Base-by-base conservation (phyloP, 2,888 invertebrate genomes). In the Pristionchus exspectatus region DNA sequence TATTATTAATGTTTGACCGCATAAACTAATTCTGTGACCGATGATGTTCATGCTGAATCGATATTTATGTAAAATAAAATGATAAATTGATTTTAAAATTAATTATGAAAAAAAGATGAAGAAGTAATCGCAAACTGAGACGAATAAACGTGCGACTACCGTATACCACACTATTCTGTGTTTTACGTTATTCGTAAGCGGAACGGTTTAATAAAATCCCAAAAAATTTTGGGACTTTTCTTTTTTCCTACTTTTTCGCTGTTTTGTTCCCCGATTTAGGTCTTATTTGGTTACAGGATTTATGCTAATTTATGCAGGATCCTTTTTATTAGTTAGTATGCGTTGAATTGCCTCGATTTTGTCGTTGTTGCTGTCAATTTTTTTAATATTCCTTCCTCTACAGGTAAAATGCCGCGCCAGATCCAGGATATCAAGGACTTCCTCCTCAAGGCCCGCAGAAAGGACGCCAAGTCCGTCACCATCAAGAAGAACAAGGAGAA, bases 381-480 rank as follows among this genome's bases (percentile, higher is more conserved):
- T 59, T 5, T 30, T 1, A 16, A 30, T 24, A 10, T 56, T 59
- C 59, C 30, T 33, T 24, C 16, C 30, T 56, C 54, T 38, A 38
- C 56, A 56, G 87, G 56, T 88, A 89, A 89, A 83, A 95, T 95
- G 99, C 99, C 99, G 93, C 97, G 98, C 95, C 98, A 99, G 97
- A 98, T 99, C 93, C 98, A 97, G 96, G 99, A 99, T 96, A 99
- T 99, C 95, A 99, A 99, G 96, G 98, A 99, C 96, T 99, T 99
- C 96, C 97, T 99, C 91, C 96, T 99, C 95, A 98, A 98, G 95
- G 98, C 99, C 72, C 97, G 99, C 95, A 97, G 99, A 96, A 98
- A 98, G 96, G 99, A 99, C 96, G 99, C 99, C 88, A 98, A 98
- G 96, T 96, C 96, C 92, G 98, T 99, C 21, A 98, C 98, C 96